phyloP scores from a whole-genome alignment of 2,888 invertebrate genomes.

The Aphidoletes aphidimyza region DNA sequence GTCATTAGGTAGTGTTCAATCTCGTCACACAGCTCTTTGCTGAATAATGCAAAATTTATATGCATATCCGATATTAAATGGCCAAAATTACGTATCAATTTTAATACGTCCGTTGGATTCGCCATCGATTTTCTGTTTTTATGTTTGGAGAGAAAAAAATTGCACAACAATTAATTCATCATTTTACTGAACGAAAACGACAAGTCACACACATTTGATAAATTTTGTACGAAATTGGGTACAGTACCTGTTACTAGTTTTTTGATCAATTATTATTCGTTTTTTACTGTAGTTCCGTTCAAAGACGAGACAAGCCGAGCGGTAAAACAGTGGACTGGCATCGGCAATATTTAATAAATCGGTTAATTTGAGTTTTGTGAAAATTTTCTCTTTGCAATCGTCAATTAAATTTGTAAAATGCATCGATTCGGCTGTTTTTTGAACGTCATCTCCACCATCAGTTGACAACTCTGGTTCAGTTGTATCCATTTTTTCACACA shows the following conservation, averaged over 20 bases:
- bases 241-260: too few species aligned
- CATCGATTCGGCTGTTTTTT: too few species aligned
- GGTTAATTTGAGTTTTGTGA: not conserved
- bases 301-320: not conserved
- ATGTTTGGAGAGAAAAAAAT: not conserved
- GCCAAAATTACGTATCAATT: not conserved
- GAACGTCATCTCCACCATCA: too few species aligned
- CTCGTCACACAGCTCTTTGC: not conserved
- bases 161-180: not conserved
- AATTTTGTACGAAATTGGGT: too few species aligned
- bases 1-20: not conserved
- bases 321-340: not conserved
- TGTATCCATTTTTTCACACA: too few species aligned
- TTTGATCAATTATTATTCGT: not conserved
- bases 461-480: too few species aligned
- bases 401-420: not conserved
- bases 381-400: not conserved
- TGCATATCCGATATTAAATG: not conserved
- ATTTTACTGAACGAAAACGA: too few species aligned
- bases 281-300: not conserved
- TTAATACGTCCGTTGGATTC: not conserved
- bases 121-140: not conserved
- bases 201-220: too few species aligned
- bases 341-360: not conserved
- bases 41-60: not conserved